Base-by-base conservation (phyloP, 2,797 vertebrate species). In the Gastrophryne carolinensis region DNA sequence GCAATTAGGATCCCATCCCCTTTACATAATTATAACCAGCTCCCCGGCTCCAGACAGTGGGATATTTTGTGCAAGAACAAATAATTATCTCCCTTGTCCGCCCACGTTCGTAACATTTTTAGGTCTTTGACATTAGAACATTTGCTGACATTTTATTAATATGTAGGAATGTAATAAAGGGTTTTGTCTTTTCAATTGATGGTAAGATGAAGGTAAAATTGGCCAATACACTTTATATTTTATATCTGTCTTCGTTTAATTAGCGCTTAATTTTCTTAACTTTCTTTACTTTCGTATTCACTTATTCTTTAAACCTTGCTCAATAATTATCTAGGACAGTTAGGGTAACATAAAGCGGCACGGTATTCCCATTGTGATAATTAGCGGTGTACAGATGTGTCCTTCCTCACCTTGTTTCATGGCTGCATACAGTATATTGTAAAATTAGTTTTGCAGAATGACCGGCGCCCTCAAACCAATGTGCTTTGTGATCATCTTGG, bases 71-170 rank as follows among this genome's bases (percentile, higher is more conserved):
- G 9, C 34, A 34, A 30, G 6, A n/a, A 11, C 27, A 30, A 44
- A 44, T 52, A 67, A 67, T 67, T 67, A 67, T 53, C 49, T 47
- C 9, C 21, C 37, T 30, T 37, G 39, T 65, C 56, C 34, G 11
- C 12, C 57, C 13, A 12, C 30, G 15, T 41, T 41, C 17, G 39
- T 44, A 44, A 44, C 39, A 44, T 44, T 56, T 15, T 4, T 27
- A 26, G 26, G 13, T 23, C 19, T 53, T 10, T 15, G 24, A 56
- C 23, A 8, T 44, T 17, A n/a, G 39, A 44, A 44, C 39, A 58
- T 8, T 58, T 58, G 54, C 54, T 32, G 54, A 58, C 39, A 44
- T 44, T 44, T 32, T 58, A 17, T 58, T 58, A 58, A 58, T 58
- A 7, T 30, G n/a, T 19, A 58, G 9, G 30, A 17, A 17, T 58